Base-by-base conservation (phyloP, 2,113 vertebrate species). In the Sakesphorus luctuosus region DNA sequence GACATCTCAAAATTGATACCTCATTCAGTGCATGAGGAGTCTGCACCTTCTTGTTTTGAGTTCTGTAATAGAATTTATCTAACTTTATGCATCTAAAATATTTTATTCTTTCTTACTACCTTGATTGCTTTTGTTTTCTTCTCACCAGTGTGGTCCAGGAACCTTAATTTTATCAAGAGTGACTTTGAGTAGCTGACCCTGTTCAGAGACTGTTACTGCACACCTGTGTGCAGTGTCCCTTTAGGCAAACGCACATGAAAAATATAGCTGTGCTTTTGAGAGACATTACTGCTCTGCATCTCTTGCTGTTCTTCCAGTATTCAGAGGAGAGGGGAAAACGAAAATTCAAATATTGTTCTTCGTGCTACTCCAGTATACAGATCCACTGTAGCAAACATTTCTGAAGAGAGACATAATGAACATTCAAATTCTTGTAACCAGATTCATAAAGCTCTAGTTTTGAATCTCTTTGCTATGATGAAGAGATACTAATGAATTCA, bases 241-340 rank as follows among this genome's bases (percentile, higher is more conserved):
- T 67, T 49, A 35, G 24, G 29, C 4, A 36, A 35, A 76, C 33
- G 19, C n/a, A 44, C 1, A 1, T 47, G 25, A 62, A 83, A 35
- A 68, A 35, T 25, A 13, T 4, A 46, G 19, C 13, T 58, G 38
- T 17, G 6, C 15, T 80, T 91, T 4, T 49, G 18, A 63, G 33
- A 52, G 31, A 24, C 5, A 31, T 73, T 40, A 18, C 11, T 61
- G 36, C 21, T 78, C 55, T 49, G 1, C 67, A 20, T 71, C 12
- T 78, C 20, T 46, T 75, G 19, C 13, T 74, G 6, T 61, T 92
- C 44, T 94, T 81, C 10, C n/a, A 59, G 24, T 76, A 24, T 53
- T 65, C 11, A 24, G 5, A 18, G 35, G 20, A 29, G 6, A 5
- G 4, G 1, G 1, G 4, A 5, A 11, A 43, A 29, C 18, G 4